A percentile compares a stretch with the other conserved stretches of the same genome.
Evolutionary conservation across 1,140 invertebrate species (phyloP).

Genomic region (Drosophila pseudoobscura): DNA sequence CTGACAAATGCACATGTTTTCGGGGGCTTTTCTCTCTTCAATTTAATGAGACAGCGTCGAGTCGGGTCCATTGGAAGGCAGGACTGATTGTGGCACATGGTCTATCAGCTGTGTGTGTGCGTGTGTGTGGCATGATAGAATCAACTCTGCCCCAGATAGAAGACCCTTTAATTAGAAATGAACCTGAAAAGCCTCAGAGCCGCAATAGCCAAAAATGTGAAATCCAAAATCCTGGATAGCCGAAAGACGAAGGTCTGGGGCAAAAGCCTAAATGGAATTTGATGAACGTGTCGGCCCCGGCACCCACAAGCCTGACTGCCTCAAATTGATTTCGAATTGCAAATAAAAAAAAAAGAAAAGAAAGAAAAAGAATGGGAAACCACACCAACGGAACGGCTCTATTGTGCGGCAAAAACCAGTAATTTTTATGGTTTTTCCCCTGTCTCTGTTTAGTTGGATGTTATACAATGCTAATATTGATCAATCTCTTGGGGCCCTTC

Average conservation of each 20-base stretch:
- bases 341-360: constrained; percentile 4
- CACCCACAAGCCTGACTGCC: background rate
- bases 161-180: constrained; percentile 29
- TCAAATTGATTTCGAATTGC: constrained; percentile 29
- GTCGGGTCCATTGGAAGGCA: too few relatives aligned
- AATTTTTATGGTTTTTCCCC: too few relatives aligned
- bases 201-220: constrained; percentile 31
- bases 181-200: constrained; percentile 3
- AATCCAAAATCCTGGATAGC: too few relatives aligned
- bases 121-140: too few relatives aligned
- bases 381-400: too few relatives aligned
- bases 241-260: too few relatives aligned
- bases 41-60: background rate
- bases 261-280: constrained; percentile 23
- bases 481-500: too few relatives aligned
- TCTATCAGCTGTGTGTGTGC: too few relatives aligned
- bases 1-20: constrained; percentile 40
- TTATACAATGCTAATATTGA: too few relatives aligned
- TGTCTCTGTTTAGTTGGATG: too few relatives aligned
- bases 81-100: too few relatives aligned
- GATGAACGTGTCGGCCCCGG: constrained; percentile 6
- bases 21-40: constrained; percentile 2
- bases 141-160: background rate
- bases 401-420: background rate
- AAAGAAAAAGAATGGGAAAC: too few relatives aligned